phyloP scores from a whole-genome alignment of 2,113 vertebrate species.

The Edolisoma coerulescens region DNA sequence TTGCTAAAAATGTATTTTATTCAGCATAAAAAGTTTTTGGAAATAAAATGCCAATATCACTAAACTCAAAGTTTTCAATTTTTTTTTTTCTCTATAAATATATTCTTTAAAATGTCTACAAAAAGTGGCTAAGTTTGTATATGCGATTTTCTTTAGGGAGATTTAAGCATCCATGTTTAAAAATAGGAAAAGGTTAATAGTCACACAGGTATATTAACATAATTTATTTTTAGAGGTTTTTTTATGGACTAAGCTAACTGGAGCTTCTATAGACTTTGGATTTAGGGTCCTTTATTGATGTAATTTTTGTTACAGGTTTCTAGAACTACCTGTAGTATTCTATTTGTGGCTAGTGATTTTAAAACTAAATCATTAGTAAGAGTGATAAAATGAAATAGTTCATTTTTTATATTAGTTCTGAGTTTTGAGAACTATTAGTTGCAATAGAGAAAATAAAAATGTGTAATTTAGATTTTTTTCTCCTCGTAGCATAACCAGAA shows the following conservation, averaged over 20 bases:
- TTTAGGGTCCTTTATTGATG: neutral
- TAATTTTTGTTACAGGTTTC: neutral
- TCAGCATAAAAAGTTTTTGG: neutral
- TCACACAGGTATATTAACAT: neutral
- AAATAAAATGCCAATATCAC: neutral
- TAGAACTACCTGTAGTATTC: neutral
- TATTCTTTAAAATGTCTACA: neutral
- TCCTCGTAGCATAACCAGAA: neutral
- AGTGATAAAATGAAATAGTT: neutral
- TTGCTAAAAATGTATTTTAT: constrained; percentile 7
- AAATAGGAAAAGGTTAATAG: neutral
- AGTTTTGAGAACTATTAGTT: neutral
- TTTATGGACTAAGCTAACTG: neutral
- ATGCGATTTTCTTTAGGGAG: neutral
- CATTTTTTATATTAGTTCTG: neutral
- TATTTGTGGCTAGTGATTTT: neutral
- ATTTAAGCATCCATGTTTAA: neutral
- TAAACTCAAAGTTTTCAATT: neutral
- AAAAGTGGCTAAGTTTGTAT: neutral
- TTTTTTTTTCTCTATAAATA: neutral
- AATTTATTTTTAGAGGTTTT: neutral
- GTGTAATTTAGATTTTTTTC: neutral
- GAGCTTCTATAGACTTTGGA: neutral
- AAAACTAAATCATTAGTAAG: neutral
- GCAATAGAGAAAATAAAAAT: neutral